A percentile compares a stretch with the other conserved stretches of the same genome.
Evolutionary conservation across 2,797 vertebrate species (phyloP).

Genomic region (Sebastes diploproa): DNA sequence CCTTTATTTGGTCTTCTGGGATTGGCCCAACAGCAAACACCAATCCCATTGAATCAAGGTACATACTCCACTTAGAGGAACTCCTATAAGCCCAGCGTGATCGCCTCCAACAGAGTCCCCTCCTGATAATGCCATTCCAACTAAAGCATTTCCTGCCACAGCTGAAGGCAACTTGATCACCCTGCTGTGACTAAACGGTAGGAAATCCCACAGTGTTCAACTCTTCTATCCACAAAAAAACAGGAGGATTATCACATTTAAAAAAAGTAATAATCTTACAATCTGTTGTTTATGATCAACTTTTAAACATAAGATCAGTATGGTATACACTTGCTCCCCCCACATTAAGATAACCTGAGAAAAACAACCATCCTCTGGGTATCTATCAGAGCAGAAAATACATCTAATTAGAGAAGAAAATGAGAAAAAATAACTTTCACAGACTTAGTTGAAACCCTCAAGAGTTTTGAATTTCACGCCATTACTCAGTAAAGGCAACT

Average conservation of each 20-base stretch:
- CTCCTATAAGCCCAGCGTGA: constrained; percentile 10
- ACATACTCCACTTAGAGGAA: constrained; percentile 38
- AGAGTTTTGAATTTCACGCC: constrained; percentile 26
- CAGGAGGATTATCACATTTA: not conserved
- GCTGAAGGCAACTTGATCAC: constrained; percentile 50
- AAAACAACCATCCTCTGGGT: constrained; percentile 12
- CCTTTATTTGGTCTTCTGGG: constrained; percentile 61
- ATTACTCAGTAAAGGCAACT: not conserved
- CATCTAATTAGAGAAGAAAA: constrained; percentile 31
- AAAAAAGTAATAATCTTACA: not conserved
- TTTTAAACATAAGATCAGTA: not conserved
- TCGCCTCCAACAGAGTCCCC: constrained; percentile 16
- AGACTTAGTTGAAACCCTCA: constrained; percentile 8
- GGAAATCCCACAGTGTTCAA: constrained; percentile 21
- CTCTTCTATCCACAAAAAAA: constrained; percentile 1
- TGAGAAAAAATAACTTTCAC: constrained; percentile 17
- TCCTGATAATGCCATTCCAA: constrained; percentile 40
- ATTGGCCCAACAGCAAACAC: constrained; percentile 52
- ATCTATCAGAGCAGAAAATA: constrained; percentile 1
- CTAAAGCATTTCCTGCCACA: constrained; percentile 44
- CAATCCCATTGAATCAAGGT: constrained; percentile 40
- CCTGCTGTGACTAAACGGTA: constrained; percentile 29
- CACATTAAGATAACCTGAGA: not conserved
- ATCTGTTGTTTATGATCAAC: not conserved
- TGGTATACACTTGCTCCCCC: not conserved